Evolutionary conservation across 2,888 invertebrate genomes (phyloP), one percentile per base, ranked within the genome.

Genomic region (Scaptodrosophila latifasciaeformis): DNA sequence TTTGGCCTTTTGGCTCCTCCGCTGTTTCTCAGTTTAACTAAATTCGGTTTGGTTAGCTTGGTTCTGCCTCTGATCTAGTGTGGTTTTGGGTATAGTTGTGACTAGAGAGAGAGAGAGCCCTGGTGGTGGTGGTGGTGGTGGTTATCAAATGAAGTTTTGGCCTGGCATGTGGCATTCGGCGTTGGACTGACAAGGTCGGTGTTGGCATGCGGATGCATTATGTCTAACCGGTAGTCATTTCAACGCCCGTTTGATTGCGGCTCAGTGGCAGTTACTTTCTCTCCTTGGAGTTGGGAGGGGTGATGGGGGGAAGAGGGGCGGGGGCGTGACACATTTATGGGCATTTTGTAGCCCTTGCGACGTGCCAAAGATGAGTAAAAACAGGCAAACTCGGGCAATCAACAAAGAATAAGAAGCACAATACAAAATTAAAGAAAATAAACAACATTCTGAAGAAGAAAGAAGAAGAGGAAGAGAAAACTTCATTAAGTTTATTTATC

Each of bases 211-310:
- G 72, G 69, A 68, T 59, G 68, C 76, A 71, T 75, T 75, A 76
- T 78, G 72, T 79, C 72, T 75, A 78, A 72, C 72, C 72, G 79
- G 72, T 72, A 78, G 72, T 72, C 76, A 72, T 72, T 72, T 79
- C 62, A 68, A 66, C 79, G 68, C 65, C 59, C 61, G 59, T 74
- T 70, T 70, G 75, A 77, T 77, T 74, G 70, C 67, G 45, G 6
- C n/a, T 58, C 19, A 15, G 6, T 21, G n/a, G 13, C 31, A 31
- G 3, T 12, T 10, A n/a, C n/a, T n/a, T n/a, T n/a, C n/a, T n/a
- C n/a, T n/a, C n/a, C n/a, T n/a, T n/a, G n/a, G n/a, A n/a, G n/a
- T n/a, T n/a, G n/a, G n/a, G n/a, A 7, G 18, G 21, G 10, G 34
- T 21, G 13, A 34, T 27, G 37, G 35, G 5, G 15, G 43, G 17